Conservation (phyloP, 2,888 invertebrate genomes). For the Scaptomyza caliginosa region DNA sequence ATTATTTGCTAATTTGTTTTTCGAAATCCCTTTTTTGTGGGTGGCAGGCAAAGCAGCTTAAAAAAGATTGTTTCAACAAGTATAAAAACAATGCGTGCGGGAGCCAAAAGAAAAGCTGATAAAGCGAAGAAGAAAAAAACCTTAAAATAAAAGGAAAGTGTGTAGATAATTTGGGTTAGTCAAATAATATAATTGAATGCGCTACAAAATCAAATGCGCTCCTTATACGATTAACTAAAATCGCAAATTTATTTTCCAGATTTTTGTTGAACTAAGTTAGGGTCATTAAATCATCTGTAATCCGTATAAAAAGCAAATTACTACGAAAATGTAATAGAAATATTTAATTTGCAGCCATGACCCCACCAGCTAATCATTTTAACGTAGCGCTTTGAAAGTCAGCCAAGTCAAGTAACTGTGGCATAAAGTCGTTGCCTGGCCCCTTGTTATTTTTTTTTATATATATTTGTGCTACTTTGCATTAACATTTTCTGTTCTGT, state of each 20-base stretch:
- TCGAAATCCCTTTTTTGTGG: slow-evolving; percentile 22
- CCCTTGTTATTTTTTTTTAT: slow-evolving; percentile 27
- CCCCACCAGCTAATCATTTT: slow-evolving; percentile 13
- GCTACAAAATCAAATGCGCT: slow-evolving; percentile 11
- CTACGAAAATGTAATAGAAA: background rate
- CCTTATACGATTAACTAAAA: background rate
- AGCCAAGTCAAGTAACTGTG: slow-evolving; percentile 42
- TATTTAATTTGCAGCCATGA: slow-evolving; percentile 8
- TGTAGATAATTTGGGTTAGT: slow-evolving; percentile 11
- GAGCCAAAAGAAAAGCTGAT: slow-evolving; percentile 40
- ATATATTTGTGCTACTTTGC: slow-evolving; percentile 52
- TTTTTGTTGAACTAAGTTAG: background rate
- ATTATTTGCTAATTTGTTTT: slow-evolving; percentile 75
- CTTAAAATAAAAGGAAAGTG: slow-evolving; percentile 22
- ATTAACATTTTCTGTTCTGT: slow-evolving; percentile 43
- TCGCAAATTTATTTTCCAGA: background rate
- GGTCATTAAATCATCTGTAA: background rate
- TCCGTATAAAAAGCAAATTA: background rate
- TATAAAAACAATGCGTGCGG: slow-evolving; percentile 36
- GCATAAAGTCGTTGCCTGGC: slow-evolving; percentile 21
- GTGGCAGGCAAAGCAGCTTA: slow-evolving; percentile 61
- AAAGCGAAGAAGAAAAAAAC: slow-evolving; percentile 41
- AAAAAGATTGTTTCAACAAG: slow-evolving; percentile 53
- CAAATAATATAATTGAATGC: slow-evolving; percentile 9
- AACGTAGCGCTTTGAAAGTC: slow-evolving; percentile 45